Evolutionary conservation across 1,140 invertebrate genomes (phyloP), one percentile per base, ranked within the genome.

Genomic region (Apis florea): DNA sequence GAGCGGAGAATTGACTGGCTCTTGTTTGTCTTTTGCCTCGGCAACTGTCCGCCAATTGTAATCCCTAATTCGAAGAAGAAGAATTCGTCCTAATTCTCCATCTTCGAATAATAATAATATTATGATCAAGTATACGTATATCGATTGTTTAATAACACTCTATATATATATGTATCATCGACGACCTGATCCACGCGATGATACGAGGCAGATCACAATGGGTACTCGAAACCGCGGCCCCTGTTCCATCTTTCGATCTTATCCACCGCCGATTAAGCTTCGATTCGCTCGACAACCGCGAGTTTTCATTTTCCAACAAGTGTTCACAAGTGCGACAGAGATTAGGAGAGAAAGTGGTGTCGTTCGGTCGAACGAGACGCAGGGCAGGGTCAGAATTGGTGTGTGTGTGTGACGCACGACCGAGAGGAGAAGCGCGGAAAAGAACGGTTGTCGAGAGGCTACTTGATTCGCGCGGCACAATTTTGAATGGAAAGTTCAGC

Each of bases 401-500:
- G 58, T n/a, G 58, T 1, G 24, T 5, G 31, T 31, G 10, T 21
- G 64, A 47, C 19, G 5, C 31, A 11, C 4, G 40, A 17, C 5
- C 15, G 5, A 54, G 13, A n/a, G 12, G 56, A 69, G 31, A 68
- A 63, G 72, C 66, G 71, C 63, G 40, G 51, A 47, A 72, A 59
- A 66, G 70, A 83, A 67, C 79, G 78, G 61, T 31, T 9, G 79
- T 31, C 11, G 79, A 82, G 73, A 64, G 73, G 80, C 73, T 51
- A 77, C 74, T 82, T 74, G 26, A 82, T 82, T 77, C 80, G 63
- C 73, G 66, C 73, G 66, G 79, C 31, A 69, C 72, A 77, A 58
- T 82, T 76, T 77, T 77, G 26, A 82, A 82, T 77, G 74, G 80
- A 59, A 66, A 72, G 24, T 79, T 81, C n/a, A n/a, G 63, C 79